Conservation (phyloP, 1,140 invertebrate genomes). For the Choristoneura fumiferana region DNA sequence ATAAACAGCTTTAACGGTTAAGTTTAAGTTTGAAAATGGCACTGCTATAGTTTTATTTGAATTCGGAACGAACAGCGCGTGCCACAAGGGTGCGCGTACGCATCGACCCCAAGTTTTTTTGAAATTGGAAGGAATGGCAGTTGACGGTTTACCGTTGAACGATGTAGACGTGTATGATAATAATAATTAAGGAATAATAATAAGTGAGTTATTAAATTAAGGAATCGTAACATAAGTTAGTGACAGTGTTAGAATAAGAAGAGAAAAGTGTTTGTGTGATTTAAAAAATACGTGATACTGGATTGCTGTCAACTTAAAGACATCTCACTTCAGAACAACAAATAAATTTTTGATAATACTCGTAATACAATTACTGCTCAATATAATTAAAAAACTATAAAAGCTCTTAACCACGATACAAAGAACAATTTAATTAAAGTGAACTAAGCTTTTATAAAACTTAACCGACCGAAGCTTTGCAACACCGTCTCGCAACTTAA, state of each 20-base stretch:
- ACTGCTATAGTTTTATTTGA: constrained; percentile 22
- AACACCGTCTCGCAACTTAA: constrained; percentile 16
- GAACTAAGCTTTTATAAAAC: not conserved
- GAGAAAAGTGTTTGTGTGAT: constrained; percentile 17
- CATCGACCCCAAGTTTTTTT: constrained; percentile 54
- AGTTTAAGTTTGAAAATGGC: constrained; percentile 9
- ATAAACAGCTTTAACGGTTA: not conserved
- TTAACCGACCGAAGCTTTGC: not conserved
- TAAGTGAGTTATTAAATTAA: constrained; percentile 18
- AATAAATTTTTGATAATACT: no score
- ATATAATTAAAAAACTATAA: no score
- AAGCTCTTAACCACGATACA: no score
- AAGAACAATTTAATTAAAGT: no score
- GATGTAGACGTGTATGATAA: constrained; percentile 26
- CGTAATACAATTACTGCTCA: no score
- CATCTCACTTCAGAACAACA: no score
- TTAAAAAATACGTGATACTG: constrained; percentile 8
- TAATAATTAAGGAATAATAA: not conserved
- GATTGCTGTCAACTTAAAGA: no score
- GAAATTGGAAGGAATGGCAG: constrained; percentile 47
- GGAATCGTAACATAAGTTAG: constrained; percentile 4
- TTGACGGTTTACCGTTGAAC: constrained; percentile 53
- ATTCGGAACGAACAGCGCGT: constrained; percentile 51
- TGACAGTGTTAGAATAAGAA: constrained; percentile 21
- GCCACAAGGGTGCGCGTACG: constrained; percentile 67